These are phyloP conservation scores for Aphis gossypii DNA, from an alignment of 1,140 invertebrate species.

Conservation along the genomic window DNA sequence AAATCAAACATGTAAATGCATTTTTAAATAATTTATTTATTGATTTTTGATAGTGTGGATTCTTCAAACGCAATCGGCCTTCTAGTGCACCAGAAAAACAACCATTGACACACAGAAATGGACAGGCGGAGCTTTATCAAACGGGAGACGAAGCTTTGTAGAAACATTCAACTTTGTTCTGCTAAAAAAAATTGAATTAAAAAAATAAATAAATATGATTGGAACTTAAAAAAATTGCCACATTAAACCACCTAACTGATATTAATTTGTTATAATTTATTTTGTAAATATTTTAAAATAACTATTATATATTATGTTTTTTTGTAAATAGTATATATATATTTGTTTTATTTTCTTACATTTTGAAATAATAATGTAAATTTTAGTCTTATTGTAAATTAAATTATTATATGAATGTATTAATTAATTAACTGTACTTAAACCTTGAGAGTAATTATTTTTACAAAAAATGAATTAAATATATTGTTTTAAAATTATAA, in stretches of 20 bases:
- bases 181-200: not conserved
- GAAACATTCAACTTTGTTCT: conserved; percentile 60
- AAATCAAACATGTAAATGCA: not conserved
- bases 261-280: conserved; percentile 58
- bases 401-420: conserved; percentile 45
- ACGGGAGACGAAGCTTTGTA: conserved; percentile 74
- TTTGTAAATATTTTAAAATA: conserved; percentile 53
- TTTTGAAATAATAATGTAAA: conserved; percentile 45
- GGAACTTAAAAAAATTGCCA: conserved; percentile 26
- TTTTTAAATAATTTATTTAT: conserved; percentile 2
- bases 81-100: conserved; percentile 80
- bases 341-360: conserved; percentile 56
- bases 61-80: conserved; percentile 90
- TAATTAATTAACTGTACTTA: conserved; percentile 55
- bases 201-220: conserved; percentile 2
- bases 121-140: conserved; percentile 66
- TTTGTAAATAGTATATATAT: conserved; percentile 58
- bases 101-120: conserved; percentile 76
- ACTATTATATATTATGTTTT: conserved; percentile 19
- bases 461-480: conserved; percentile 42
- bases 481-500: conserved; percentile 54
- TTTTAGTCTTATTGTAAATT: conserved; percentile 52
- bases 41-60: conserved; percentile 76
- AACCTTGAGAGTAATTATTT: conserved; percentile 51
- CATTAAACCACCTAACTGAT: conserved; percentile 57